Evolutionary conservation across 2,888 invertebrate genomes (phyloP).

Genomic region (Teinopalpus imperialis): DNA sequence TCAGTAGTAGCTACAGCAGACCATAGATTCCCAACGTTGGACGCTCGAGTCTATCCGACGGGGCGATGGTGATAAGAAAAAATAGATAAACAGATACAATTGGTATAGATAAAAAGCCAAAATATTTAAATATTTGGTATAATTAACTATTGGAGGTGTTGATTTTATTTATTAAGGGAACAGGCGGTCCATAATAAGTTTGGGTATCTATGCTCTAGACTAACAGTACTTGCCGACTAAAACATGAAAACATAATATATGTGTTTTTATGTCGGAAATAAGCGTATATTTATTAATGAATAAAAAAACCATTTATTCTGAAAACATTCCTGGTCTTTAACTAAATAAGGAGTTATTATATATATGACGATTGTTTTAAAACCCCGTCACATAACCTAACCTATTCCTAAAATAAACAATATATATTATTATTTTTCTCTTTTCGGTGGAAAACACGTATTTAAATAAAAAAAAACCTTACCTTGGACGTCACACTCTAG

Average conservation of each 20-base stretch:
- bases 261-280: slow-evolving; percentile 4
- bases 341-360: slow-evolving; percentile 1
- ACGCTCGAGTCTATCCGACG: no score
- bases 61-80: no score
- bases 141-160: no score
- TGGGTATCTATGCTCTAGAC: no score
- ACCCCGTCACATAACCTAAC: slow-evolving; percentile 23
- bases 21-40: no score
- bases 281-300: neutral
- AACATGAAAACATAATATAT: neutral
- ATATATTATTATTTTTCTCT: slow-evolving; percentile 38
- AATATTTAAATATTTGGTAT: no score
- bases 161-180: no score
- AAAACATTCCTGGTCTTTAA: slow-evolving; percentile 17
- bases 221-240: neutral
- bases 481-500: slow-evolving; percentile 14
- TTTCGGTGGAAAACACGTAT: slow-evolving; percentile 34
- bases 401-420: slow-evolving; percentile 27
- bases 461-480: slow-evolving; percentile 15
- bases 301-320: no score
- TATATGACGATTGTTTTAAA: neutral
- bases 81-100: no score
- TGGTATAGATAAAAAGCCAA: no score
- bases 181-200: no score
- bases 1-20: no score